Evolutionary conservation across 2,888 invertebrate species (phyloP), one percentile per base, ranked within the genome.

Genomic region (Cataglyphis altisquamis): DNA sequence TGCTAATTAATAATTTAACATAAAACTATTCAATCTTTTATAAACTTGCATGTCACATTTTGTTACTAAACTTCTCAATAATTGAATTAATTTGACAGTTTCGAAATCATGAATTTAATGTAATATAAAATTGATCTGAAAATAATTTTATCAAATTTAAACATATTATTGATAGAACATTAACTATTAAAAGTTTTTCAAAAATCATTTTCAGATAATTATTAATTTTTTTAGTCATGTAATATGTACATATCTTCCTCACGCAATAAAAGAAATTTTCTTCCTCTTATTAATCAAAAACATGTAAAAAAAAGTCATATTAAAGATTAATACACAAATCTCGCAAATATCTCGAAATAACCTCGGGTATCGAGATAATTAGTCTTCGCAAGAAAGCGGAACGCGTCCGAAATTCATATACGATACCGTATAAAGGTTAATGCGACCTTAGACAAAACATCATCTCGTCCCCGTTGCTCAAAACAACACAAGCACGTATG

Each of bases 381-480:
- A 3, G 18, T 45, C 21, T 45, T 6, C 10, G 45, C 63, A 45
- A 36, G 63, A 3, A 75, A 48, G 10, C 5, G 32, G n/a, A 63
- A 63, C n/a, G 15, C 21, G 62, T 72, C 39, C 60, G 12, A 48
- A 75, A 63, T 63, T 63, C 5, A 36, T 18, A 36, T 18, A 10
- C 32, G 9, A 45, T 15, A 32, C 15, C 63, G 36, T 36, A 36
- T 6, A 63, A 36, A 48, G 41, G 45, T 36, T 75, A 63, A 75
- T 75, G 48, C 45, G 21, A 29, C n/a, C n/a, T 41, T 60, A 41
- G 25, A 74, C 74, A 63, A 74, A 74, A 74, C 62, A 63, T 48
- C 45, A 21, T 36, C 41, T 36, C 29, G 29, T 52, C 18, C 18
- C 21, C 32, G 48, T 77, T 57, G 55, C 32, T 0, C 21, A 39